phyloP scores from a whole-genome alignment of 2,888 invertebrate genomes.

The Galerucella pusilla region DNA sequence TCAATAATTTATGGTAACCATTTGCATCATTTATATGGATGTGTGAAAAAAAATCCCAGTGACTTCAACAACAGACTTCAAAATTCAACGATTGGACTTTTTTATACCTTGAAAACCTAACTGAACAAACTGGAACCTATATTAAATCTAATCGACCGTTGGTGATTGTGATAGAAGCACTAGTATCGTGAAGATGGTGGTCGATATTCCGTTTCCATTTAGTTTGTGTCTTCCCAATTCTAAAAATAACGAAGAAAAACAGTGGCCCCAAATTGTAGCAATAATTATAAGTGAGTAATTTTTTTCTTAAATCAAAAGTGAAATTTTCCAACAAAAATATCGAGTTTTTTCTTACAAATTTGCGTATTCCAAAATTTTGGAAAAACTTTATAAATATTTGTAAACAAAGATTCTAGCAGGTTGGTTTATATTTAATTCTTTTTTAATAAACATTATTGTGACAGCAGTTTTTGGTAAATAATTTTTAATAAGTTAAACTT shows the following conservation, averaged over 20 bases:
- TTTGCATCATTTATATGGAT: neutral
- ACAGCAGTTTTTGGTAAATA: no score
- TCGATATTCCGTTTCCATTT: neutral
- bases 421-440: no score
- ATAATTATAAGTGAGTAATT: conserved; percentile 29
- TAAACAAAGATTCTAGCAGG: no score
- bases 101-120: neutral
- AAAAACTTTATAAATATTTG: no score
- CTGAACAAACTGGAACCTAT: neutral
- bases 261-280: conserved; percentile 35
- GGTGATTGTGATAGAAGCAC: neutral
- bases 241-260: conserved; percentile 26
- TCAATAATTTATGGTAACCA: neutral
- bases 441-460: no score
- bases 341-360: no score
- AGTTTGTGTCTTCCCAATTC: conserved; percentile 10
- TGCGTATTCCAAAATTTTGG: no score
- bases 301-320: neutral
- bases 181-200: neutral
- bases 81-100: neutral
- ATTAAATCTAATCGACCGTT: neutral
- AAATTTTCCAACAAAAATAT: no score
- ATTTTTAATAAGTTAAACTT: no score
- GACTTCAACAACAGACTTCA: neutral
- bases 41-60: neutral